phyloP scores from a whole-genome alignment of 1,140 invertebrate species.

The Leptinotarsa lineolata region DNA sequence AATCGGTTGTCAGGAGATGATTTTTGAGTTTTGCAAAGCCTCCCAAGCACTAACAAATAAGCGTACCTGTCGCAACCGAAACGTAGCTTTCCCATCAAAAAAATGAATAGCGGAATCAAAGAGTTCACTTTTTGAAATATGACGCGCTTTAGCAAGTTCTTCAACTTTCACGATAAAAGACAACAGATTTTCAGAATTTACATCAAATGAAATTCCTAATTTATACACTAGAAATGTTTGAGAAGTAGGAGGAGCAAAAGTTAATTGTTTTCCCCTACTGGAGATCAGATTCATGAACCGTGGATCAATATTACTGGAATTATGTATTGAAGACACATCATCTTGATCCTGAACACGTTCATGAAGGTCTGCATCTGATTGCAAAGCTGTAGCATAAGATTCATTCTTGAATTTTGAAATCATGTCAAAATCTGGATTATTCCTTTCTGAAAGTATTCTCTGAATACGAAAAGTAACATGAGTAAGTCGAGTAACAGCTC shows the following conservation, averaged over 20 bases:
- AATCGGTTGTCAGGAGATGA: slow-evolving; percentile 44
- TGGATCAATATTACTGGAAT: too few species aligned
- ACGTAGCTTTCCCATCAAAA: slow-evolving; percentile 41
- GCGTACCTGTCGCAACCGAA: slow-evolving; percentile 45
- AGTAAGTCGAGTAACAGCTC: too few species aligned
- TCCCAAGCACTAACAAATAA: slow-evolving; percentile 38
- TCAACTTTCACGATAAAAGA: not conserved
- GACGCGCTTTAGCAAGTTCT: not conserved
- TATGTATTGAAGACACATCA: too few species aligned
- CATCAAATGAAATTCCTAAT: too few species aligned
- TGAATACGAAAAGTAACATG: too few species aligned
- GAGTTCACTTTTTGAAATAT: not conserved
- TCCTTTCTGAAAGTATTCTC: too few species aligned
- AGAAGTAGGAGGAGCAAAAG: not conserved
- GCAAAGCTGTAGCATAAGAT: slow-evolving; percentile 8
- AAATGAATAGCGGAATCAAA: not conserved
- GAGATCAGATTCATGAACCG: too few species aligned
- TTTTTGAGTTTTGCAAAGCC: slow-evolving; percentile 31
- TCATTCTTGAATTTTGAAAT: too few species aligned
- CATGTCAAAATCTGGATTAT: too few species aligned
- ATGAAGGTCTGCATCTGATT: not conserved
- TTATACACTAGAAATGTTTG: not conserved
- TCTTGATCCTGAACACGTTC: not conserved
- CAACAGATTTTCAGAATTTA: too few species aligned
- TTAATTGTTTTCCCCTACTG: too few species aligned